Evolutionary conservation across 2,113 vertebrate species (phyloP), one percentile per base, ranked within the genome.

Genomic region (Petrocephalus zakoni): DNA sequence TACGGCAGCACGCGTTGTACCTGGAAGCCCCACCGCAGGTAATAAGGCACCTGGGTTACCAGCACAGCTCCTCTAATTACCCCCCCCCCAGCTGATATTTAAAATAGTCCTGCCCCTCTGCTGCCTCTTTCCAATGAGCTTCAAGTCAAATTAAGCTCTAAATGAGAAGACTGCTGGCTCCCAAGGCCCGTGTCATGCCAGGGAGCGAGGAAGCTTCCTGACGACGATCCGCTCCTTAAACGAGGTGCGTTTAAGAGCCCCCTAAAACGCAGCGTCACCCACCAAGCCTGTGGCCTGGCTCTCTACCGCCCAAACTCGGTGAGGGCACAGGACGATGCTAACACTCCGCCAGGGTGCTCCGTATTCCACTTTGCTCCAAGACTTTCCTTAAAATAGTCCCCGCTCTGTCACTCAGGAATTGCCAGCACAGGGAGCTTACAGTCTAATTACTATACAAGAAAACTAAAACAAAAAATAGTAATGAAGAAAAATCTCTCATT

Each of bases 31-130:
- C 89, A 56, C 46, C 34, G 15, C 17, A n/a, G 84, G 87, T 88
- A 82, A 88, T 81, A 82, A 29, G 34, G 78, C 87, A 88, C 87
- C 68, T 55, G 87, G 87, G 87, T 72, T 72, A 87, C 53, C 61
- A 72, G 61, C 61, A 19, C 7, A n/a, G 34, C 47, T 15, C 11
- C n/a, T 42, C 87, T 88, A 88, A 88, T 88, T 81, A 88, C 55
- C 34, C 8, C 11, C 11, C 89, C 72, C 84, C 37, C 88, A 13
- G 47, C n/a, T n/a, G 22, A 55, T 52, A 13, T 68, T 85, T 81
- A 11, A 78, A 75, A 56, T 78, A 55, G 68, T 56, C 51, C 42
- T 46, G 51, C 42, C 29, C 19, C 49, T 82, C 46, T 37, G 47
- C 46, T 51, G 75, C 49, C 78, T 58, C 42, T 87, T 64, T 55